Conservation (phyloP, 2,797 vertebrate species). For the Uromys caudimaculatus region DNA sequence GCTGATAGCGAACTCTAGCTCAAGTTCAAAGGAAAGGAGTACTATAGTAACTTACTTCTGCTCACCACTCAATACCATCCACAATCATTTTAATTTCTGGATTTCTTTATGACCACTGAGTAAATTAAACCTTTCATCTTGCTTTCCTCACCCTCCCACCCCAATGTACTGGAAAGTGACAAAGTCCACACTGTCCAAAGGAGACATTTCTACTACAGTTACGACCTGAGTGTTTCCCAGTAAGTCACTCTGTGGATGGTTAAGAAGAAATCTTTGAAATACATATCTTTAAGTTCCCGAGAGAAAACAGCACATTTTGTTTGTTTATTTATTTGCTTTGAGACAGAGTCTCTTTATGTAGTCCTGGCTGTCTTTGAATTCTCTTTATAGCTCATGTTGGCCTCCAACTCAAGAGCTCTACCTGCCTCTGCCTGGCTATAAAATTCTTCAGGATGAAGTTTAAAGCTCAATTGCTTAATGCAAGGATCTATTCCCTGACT, state of each 20-base stretch:
- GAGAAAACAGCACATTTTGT: neutral
- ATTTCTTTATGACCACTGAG: conserved; percentile 35
- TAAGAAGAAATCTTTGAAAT: conserved; percentile 52
- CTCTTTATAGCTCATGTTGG: neutral
- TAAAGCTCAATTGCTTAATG: neutral
- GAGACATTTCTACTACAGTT: neutral
- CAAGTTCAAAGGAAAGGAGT: neutral
- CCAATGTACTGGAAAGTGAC: neutral
- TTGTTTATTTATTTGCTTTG: neutral
- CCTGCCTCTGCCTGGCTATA: neutral
- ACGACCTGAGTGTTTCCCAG: neutral
- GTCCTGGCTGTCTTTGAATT: neutral
- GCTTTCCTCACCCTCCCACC: neutral
- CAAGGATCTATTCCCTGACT: neutral
- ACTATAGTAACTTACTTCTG: neutral
- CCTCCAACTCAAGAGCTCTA: neutral
- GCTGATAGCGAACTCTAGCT: neutral
- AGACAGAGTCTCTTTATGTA: neutral
- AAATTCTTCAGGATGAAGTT: neutral
- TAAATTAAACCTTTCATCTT: conserved; percentile 2
- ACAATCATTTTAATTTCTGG: conserved; percentile 44
- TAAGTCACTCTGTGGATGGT: neutral
- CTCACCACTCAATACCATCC: neutral
- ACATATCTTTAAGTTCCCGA: neutral
- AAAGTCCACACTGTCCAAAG: neutral